Conservation (phyloP, 2,113 vertebrate species). For the Xenopus laevis region DNA sequence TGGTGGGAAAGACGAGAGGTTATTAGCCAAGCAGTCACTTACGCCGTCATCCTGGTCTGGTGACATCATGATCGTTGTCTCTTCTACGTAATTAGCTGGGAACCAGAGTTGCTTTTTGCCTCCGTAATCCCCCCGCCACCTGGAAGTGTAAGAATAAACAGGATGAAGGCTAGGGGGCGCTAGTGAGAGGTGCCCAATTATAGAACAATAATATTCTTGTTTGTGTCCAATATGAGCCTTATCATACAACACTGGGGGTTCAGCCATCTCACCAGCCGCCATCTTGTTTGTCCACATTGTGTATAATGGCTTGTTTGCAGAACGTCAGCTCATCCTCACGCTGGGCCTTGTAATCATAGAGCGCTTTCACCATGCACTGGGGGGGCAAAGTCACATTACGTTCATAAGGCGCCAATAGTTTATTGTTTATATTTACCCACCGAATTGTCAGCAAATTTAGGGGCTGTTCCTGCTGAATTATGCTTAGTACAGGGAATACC, state of each 20-base stretch:
- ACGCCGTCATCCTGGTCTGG: constrained; percentile 57
- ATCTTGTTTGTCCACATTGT: constrained; percentile 80
- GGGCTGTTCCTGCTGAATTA: too few species aligned
- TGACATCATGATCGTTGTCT: constrained; percentile 57
- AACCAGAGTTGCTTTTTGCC: constrained; percentile 74
- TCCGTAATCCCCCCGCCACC: constrained; percentile 70
- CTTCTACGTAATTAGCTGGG: constrained; percentile 72
- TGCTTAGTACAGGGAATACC: too few species aligned
- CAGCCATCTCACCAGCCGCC: constrained; percentile 72
- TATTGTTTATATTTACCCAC: too few species aligned
- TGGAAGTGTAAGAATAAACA: constrained; percentile 1
- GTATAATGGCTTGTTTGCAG: constrained; percentile 82
- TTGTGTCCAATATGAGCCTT: too few species aligned
- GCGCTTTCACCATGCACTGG: constrained; percentile 79
- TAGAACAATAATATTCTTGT: too few species aligned
- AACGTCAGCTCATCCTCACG: constrained; percentile 83
- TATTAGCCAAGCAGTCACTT: constrained; percentile 8
- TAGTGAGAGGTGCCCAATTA: too few species aligned
- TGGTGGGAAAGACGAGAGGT: too few species aligned
- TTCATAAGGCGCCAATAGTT: too few species aligned
- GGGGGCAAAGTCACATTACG: fast-evolving
- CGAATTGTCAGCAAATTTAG: too few species aligned
- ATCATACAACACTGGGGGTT: not conserved
- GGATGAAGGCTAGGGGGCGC: not conserved
- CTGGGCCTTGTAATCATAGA: constrained; percentile 81